Evolutionary conservation across 2,113 vertebrate species (phyloP), one percentile per base, ranked within the genome.

Genomic region (Odobenus rosmarus): DNA sequence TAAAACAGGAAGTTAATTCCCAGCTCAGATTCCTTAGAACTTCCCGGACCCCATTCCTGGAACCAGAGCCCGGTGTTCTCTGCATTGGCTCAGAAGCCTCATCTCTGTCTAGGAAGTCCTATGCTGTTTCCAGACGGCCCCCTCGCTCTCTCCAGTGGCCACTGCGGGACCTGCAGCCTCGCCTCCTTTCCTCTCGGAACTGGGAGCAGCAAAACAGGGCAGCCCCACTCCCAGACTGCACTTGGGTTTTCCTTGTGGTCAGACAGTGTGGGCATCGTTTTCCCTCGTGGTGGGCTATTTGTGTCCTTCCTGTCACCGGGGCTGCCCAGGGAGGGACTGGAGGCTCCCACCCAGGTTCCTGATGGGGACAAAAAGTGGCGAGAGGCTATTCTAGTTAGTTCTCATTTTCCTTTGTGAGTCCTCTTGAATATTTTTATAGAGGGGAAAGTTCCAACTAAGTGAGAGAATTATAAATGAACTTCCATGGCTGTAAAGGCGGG

Each of bases 81-180:
- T 10, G 1, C 5, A 0, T 18, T n/a, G 39, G 33, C 23, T 31
- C 55, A 8, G 62, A 46, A 84, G 49, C 62, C 7, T 2, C n/a
- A 0, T 31, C 42, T 11, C 8, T 36, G 69, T n/a, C 55, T 14
- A 3, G 67, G 26, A 39, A 46, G 49, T 7, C 12, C 14, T 8
- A 13, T 18, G 6, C 15, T 1, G 39, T 96, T 79, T 51, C 26
- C 80, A 51, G 59, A 53, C 8, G 62, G 39, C 61, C 77, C 62
- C 13, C 61, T 51, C 4, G 76, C 96, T 96, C 97, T 98, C 98
- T 97, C 98, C 97, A 90, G 79, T 0, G 98, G 53, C 0, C 7
- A 0, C 24, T 3, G 12, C 4, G 0, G 14, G 4, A 85, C 5
- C 71, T 80, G 23, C 89, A 88, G 80, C 85, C 85, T 81, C 4